Evolutionary conservation across 35 echinoderm and acorn worm species (phyloP), one percentile per base, ranked within the genome.

Genomic region (Anneissia japonica): DNA sequence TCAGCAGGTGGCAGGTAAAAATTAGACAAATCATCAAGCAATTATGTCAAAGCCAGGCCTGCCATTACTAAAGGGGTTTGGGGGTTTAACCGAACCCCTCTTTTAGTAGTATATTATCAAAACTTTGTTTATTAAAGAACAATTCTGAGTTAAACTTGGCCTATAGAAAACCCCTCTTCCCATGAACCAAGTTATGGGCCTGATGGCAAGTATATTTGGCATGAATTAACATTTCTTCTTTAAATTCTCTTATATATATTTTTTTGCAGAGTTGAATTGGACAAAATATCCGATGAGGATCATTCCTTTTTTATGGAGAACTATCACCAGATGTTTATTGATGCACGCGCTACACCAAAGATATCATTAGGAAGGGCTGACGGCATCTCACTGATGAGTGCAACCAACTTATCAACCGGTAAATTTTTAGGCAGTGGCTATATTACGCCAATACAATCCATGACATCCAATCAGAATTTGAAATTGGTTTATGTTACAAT

Each of bases 291-390:
- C 45, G 85, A 93, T 33, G 88, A 91, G 33, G 91, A 88, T 28
- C 95, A 97, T 79, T n/a, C 43, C 5, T 80, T 84, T 32, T 93
- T 97, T 78, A 93, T 93, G 88, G 73, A 93, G 3, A 90, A 97
- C 75, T 97, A 97, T 45, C 89, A 93, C 38, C 46, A 90, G 10
- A 91, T 97, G 55, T 97, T 97, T 88, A 82, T 89, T 0, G 79
- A 86, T 21, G 35, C 35, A 28, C 93, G 79, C n/a, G 87, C 91
- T 12, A 30, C 83, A 73, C 82, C 88, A 21, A 36, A 84, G 32
- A 86, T 91, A 37, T 73, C 86, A 45, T 34, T 85, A 31, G 46
- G 26, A 32, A 36, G 37, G 33, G 72, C 34, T 45, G 88, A 83
- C 12, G 7, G 35, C 31, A 26, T 34, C 35, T 81, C 79, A 83